Evolutionary conservation across 2,797 vertebrate species (phyloP), one percentile per base, ranked within the genome.

Genomic region (Perodicticus potto): DNA sequence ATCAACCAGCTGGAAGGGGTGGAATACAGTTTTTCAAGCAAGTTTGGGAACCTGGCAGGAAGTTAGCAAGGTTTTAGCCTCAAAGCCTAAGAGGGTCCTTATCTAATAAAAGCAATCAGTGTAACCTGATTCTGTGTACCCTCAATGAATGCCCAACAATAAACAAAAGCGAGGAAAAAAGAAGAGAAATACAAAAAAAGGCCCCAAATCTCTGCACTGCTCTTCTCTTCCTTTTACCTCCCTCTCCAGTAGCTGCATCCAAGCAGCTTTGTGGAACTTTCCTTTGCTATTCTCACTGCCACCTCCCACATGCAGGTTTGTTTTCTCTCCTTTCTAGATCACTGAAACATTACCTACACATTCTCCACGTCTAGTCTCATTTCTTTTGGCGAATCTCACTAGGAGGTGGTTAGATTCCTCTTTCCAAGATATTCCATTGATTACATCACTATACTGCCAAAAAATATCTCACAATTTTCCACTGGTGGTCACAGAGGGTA

Each of bases 11-110:
- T 12, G 13, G 81, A 61, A 45, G 43, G 22, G 12, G 1, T 14
- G 16, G 53, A 87, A 93, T 11, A 20, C 5, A 72, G n/a, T 80
- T 97, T 80, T 80, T 34, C 59, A 70, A 80, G 73, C 43, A 73
- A 63, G 57, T 4, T 25, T 91, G 59, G 77, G 49, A 78, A 65
- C 32, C 7, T 57, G 53, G n/a, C 9, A 6, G 40, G 72, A 70
- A n/a, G 23, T 78, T 20, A 89, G 45, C 10, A 27, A 83, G 43
- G 3, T 83, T 67, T 70, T 63, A 49, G 32, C 11, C 27, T 49
- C n/a, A 32, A 77, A 74, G n/a, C 23, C 49, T 53, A 53, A 53
- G 49, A 53, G 49, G 49, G 49, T 53, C 49, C 49, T 53, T 53
- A 53, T 53, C 13, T 53, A 53, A 53, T 13, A 53, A 53, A 53